Percentiles rank a stretch among this genome's conserved stretches.
phyloP scores from a whole-genome alignment of 2,888 invertebrate species.

The Pyrrhosoma nymphula region DNA sequence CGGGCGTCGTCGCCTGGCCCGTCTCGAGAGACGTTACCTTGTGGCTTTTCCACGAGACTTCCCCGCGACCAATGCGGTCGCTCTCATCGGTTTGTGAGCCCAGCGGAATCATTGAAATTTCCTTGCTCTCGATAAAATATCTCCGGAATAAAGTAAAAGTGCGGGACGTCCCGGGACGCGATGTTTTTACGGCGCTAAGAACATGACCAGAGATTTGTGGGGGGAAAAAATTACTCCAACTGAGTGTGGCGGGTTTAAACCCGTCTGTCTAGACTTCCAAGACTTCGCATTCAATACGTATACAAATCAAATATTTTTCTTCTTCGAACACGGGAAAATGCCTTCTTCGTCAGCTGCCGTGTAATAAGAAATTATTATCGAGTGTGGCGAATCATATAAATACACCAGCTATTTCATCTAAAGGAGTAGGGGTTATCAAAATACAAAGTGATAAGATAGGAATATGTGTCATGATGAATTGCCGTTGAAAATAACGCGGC shows the following conservation, averaged over 20 bases:
- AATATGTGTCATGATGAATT: too few relatives aligned
- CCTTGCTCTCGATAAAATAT: constrained; percentile 17
- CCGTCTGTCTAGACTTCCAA: background rate
- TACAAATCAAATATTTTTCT: background rate
- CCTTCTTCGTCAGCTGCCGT: background rate
- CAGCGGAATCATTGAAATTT: constrained; percentile 15
- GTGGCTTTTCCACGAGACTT: background rate
- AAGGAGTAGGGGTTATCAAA: too few relatives aligned
- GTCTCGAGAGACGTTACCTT: constrained; percentile 13
- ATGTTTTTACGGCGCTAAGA: background rate
- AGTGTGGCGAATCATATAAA: too few relatives aligned
- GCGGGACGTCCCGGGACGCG: background rate
- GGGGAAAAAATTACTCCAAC: background rate
- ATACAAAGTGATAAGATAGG: too few relatives aligned
- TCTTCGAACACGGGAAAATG: background rate
- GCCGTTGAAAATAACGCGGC: too few relatives aligned
- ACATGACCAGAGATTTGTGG: background rate
- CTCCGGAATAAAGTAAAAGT: background rate
- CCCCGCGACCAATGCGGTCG: background rate
- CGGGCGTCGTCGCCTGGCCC: constrained; percentile 25
- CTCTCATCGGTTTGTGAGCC: background rate
- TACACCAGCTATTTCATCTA: too few relatives aligned
- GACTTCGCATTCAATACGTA: background rate
- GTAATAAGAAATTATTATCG: background rate
- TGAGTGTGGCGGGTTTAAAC: background rate